Evolutionary conservation across 2,888 invertebrate genomes (phyloP), one percentile per base, ranked within the genome.

Genomic region (Orthosia gracilis): DNA sequence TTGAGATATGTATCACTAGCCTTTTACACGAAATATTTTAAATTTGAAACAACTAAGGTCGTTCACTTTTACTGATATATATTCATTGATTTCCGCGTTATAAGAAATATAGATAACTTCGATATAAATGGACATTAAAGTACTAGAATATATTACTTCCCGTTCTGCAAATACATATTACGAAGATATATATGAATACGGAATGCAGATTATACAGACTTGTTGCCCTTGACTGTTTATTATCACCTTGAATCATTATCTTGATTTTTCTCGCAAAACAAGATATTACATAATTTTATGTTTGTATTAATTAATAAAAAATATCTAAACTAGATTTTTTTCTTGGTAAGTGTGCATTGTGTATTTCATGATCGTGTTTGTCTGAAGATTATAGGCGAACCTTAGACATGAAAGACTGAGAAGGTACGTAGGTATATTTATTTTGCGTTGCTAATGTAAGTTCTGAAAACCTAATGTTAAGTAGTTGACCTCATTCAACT

Each of bases 221-320:
- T 0, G 67, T 23, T 59, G n/a, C 26, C 84, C 77, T 74, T 80
- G 74, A 21, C 15, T 61, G 49, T 21, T 69, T 47, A 55, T 73
- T 49, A 66, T 45, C 15, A 73, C 82, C 82, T 83, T 79, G 71
- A 54, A 21, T 45, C n/a, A 50, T 1, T 52, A 61, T 45, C n/a
- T 69, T 73, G 17, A 64, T 54, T 59, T 68, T 69, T 45, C 13
- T 64, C 65, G 54, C 21, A 9, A 75, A 75, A 74, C 40, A n/a
- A 21, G 55, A 52, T 61, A n/a, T 70, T 55, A 49, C 31, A 58
- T 49, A 26, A 59, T 65, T 45, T 54, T 23, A 2, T 63, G 17
- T 21, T 17, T 45, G n/a, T 54, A 7, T 55, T 50, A 50, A 45
- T 54, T 1, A 61, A 70, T 21, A 61, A 12, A 0, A 62, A 31